A percentile compares a stretch with the other conserved stretches of the same genome.
These are phyloP conservation scores for Caracal caracal DNA, from an alignment of 2,113 vertebrate species.

Conservation along the genomic window DNA sequence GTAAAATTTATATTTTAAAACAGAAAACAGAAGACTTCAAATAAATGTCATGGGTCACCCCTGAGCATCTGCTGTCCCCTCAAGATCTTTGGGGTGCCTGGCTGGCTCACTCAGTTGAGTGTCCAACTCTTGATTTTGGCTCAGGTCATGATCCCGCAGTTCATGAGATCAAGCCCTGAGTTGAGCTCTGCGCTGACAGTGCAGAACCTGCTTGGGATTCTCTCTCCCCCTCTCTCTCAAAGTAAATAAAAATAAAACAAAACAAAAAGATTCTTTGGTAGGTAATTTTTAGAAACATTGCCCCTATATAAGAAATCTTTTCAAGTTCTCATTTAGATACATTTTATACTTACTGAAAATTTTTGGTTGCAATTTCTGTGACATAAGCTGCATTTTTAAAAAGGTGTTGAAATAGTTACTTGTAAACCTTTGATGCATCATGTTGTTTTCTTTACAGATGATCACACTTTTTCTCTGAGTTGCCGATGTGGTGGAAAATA, in stretches of 20 bases:
- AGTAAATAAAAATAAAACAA: too few species aligned
- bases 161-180: too few species aligned
- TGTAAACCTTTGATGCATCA: conserved; percentile 22
- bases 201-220: too few species aligned
- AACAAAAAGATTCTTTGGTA: neutral
- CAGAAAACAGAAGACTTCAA: conserved; percentile 3
- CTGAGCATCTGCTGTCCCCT: neutral
- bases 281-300: neutral
- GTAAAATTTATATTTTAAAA: neutral
- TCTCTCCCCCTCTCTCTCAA: too few species aligned
- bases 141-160: too few species aligned
- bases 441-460: conserved; percentile 79
- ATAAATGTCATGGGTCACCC: neutral
- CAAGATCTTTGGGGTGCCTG: neutral
- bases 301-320: neutral
- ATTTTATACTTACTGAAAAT: neutral
- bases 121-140: too few species aligned
- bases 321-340: neutral
- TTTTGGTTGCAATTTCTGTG: neutral
- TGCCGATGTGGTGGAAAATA: conserved; percentile 90
- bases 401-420: neutral
- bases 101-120: too few species aligned
- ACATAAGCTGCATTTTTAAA: neutral
- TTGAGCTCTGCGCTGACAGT: too few species aligned
- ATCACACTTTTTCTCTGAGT: conserved; percentile 80